Base-by-base conservation (phyloP, 2,113 vertebrate species). In the Merops nubicus region DNA sequence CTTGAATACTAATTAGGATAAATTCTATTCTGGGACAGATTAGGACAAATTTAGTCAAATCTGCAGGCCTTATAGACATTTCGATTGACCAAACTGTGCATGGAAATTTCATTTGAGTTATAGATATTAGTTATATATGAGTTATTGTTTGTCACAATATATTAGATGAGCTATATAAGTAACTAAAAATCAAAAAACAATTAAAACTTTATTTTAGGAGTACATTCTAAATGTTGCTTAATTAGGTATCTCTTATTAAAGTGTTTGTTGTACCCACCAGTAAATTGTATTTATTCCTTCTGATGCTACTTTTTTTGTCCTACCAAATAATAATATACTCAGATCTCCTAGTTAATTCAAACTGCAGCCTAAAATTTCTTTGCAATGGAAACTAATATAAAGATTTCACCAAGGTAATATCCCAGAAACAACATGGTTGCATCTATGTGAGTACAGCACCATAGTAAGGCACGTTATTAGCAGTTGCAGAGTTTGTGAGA, bases 101-200 rank as follows among this genome's bases (percentile, higher is more conserved):
- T 29, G 28, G 19, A 85, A 90, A 4, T 8, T 73, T 80, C 80
- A 45, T 57, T 33, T 17, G 10, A 79, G 21, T n/a, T n/a, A n/a
- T n/a, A n/a, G n/a, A n/a, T n/a, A n/a, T n/a, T n/a, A n/a, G n/a
- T n/a, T n/a, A n/a, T n/a, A n/a, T n/a, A n/a, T n/a, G n/a, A n/a
- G n/a, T n/a, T n/a, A n/a, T n/a, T n/a, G n/a, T n/a, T n/a, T n/a
- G n/a, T n/a, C n/a, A n/a, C n/a, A n/a, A n/a, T n/a, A n/a, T n/a
- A n/a, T n/a, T 3, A 73, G 11, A 50, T 62, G 40, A 82, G 5
- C 7, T 1, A 0, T 12, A 72, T 1, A 45, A 3, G 10, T 28
- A 76, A 79, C 21, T 50, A 75, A 94, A 94, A 83, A 36, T 23
- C 6, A 64, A 47, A 38, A 75, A 79, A 60, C 1, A 75, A 23